Percentiles rank a stretch among this genome's conserved stretches.
These are phyloP conservation scores for Phaethon lepturus DNA, from an alignment of 2,113 vertebrate species.

Conservation along the genomic window DNA sequence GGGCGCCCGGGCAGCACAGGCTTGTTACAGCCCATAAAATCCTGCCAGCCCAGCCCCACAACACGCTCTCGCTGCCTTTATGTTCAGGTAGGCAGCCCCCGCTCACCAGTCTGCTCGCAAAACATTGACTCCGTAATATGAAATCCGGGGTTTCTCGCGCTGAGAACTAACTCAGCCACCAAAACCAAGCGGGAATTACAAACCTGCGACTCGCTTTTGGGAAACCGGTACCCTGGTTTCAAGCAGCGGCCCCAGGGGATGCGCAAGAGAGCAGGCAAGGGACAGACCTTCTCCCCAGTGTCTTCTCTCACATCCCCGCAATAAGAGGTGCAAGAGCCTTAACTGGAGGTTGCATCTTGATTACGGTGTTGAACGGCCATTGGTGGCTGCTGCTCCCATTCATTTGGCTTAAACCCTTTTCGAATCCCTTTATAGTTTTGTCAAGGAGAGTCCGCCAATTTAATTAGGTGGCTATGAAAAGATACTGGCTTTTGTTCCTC, in stretches of 20 bases:
- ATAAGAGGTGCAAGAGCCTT: neutral
- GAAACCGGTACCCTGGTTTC: fast-evolving
- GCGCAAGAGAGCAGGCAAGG: neutral
- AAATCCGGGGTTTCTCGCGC: neutral
- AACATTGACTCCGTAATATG: neutral
- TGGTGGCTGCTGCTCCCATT: neutral
- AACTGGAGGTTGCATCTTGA: neutral
- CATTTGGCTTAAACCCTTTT: neutral
- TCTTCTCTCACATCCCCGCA: neutral
- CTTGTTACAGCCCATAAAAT: neutral
- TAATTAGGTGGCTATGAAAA: conserved; percentile 53
- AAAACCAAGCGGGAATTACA: neutral
- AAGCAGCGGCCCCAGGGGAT: neutral
- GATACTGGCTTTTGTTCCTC: conserved; percentile 15
- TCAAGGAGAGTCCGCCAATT: conserved; percentile 1
- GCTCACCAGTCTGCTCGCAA: neutral
- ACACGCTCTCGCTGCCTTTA: neutral
- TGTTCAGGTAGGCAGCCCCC: neutral
- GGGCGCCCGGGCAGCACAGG: neutral
- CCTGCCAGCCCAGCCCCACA: neutral
- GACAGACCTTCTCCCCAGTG: neutral
- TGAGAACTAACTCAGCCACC: neutral
- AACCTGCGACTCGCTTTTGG: fast-evolving
- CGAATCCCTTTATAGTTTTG: neutral
- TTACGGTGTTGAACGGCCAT: fast-evolving